Evolutionary conservation across 2,888 invertebrate species (phyloP), one percentile per base, ranked within the genome.

Genomic region (Hydrotaea cyrtoneurina): DNA sequence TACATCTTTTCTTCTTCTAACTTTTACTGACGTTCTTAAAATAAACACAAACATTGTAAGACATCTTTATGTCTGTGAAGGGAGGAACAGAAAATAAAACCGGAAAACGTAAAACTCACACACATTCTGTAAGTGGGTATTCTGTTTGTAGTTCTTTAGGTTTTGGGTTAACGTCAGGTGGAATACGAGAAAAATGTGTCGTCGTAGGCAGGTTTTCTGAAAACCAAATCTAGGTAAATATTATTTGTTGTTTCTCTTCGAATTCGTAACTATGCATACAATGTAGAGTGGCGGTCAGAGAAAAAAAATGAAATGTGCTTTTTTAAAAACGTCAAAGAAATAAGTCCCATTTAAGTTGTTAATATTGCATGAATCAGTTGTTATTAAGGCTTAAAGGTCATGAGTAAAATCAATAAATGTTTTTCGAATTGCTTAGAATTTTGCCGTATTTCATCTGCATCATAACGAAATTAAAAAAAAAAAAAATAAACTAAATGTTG

Each of bases 221-320:
- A 46, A 59, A 80, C 53, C 39, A 72, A 64, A 79, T 73, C 55
- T 79, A 66, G 79, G 73, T 79, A 73, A 79, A 79, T 57, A 79
- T 64, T 69, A 57, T 59, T 62, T 75, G 8, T 59, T 66, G 17
- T 64, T 19, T 19, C 19, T n/a, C 17, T 19, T 10, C 31, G 31
- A 62, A 62, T 62, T 31, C 62, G 4, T 31, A 31, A 31, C 31
- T 31, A 31, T 31, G 31, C 31, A 2, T 31, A 31, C 31, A 31
- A 31, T 31, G 31, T 31, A 31, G 31, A 31, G 31, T 31, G 31
- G 31, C n/a, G n/a, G n/a, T n/a, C n/a, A n/a, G n/a, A n/a, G n/a
- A n/a, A n/a, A n/a, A n/a, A n/a, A n/a, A n/a, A n/a, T n/a, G 2
- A 26, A 71, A 74, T 46, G 43, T 57, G 23, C 57, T 57, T 57